Conservation (phyloP, 2,888 invertebrate species). For the Gortyna flavago region DNA sequence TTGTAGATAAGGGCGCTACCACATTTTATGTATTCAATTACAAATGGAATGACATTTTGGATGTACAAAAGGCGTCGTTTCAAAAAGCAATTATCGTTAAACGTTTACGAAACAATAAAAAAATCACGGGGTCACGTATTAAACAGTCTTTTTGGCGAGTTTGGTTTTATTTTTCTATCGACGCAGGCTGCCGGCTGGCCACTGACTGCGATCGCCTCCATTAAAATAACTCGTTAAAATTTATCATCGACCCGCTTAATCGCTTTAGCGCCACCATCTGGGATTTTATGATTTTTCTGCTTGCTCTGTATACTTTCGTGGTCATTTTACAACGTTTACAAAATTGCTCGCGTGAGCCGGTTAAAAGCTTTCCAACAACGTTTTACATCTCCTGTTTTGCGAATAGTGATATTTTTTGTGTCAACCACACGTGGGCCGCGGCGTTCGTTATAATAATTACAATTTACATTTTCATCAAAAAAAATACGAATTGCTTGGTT, state of each 20-base stretch:
- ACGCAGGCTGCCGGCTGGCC: conserved; percentile 87
- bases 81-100: conserved; percentile 72
- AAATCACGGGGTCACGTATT: conserved; percentile 80
- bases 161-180: conserved; percentile 89
- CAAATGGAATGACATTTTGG: conserved; percentile 68
- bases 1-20: conserved; percentile 64
- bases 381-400: conserved; percentile 67
- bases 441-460: conserved; percentile 72
- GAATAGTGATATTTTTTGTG: conserved; percentile 66
- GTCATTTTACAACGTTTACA: conserved; percentile 87
- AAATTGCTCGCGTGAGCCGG: conserved; percentile 83
- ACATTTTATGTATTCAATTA: conserved; percentile 68
- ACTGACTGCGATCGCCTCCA: conserved; percentile 89
- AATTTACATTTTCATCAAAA: conserved; percentile 74
- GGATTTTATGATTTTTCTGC: conserved; percentile 90
- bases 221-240: conserved; percentile 91
- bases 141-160: conserved; percentile 83
- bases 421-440: conserved; percentile 48
- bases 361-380: conserved; percentile 75
- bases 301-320: conserved; percentile 88
- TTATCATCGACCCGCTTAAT: conserved; percentile 90
- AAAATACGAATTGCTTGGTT: conserved; percentile 75
- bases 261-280: conserved; percentile 90
- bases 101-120: conserved; percentile 76
- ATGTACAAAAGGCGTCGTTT: conserved; percentile 69